phyloP scores from a whole-genome alignment of 2,113 vertebrate genomes.

The Nestor notabilis region DNA sequence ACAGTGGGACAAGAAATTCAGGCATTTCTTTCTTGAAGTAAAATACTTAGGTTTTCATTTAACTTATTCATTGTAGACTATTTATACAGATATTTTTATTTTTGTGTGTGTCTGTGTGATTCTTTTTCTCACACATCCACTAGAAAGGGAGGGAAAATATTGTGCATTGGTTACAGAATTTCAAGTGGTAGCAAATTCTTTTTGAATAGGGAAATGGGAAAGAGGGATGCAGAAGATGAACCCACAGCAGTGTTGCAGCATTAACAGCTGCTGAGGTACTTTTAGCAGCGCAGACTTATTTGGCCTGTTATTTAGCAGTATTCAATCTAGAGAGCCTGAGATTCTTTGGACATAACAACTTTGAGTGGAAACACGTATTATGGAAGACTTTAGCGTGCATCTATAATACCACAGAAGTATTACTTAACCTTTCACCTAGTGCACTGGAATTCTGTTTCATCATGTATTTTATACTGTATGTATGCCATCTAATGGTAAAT shows the following conservation, averaged over 20 bases:
- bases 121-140: background rate
- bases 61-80: background rate
- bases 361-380: slow-evolving; percentile 14
- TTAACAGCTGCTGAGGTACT: background rate
- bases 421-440: slow-evolving; percentile 53
- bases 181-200: background rate
- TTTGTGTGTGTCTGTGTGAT: background rate
- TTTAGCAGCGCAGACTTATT: background rate
- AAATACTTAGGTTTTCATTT: background rate
- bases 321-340: background rate
- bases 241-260: background rate
- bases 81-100: background rate
- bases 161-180: background rate
- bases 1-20: background rate
- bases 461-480: slow-evolving; percentile 52
- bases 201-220: background rate
- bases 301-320: background rate
- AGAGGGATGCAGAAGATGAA: background rate
- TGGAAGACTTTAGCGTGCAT: background rate
- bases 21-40: background rate
- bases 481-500: slow-evolving; percentile 75
- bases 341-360: background rate
- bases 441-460: slow-evolving; percentile 6
- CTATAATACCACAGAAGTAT: background rate
- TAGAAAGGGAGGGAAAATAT: background rate